These are phyloP conservation scores for Amblyjoppa proteus DNA, from an alignment of 2,888 invertebrate species.

Conservation along the genomic window DNA sequence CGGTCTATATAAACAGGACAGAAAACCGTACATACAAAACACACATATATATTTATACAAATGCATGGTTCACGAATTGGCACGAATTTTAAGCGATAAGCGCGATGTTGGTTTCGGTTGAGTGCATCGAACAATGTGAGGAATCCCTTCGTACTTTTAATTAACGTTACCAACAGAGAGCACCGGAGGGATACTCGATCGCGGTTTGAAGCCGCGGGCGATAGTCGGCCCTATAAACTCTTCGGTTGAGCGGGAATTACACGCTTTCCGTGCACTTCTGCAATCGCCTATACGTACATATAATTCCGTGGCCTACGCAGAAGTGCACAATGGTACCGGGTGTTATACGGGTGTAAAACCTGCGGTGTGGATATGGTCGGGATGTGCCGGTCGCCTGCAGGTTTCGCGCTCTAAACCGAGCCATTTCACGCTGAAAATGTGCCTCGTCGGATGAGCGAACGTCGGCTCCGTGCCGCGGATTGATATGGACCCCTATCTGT, in stretches of 20 bases:
- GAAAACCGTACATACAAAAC: neutral
- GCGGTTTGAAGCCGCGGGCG: constrained; percentile 67
- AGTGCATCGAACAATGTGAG: constrained; percentile 59
- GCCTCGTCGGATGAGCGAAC: constrained; percentile 73
- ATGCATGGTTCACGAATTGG: constrained; percentile 32
- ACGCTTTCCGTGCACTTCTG: constrained; percentile 65
- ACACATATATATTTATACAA: constrained; percentile 8
- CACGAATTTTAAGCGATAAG: constrained; percentile 45
- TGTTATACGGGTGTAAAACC: constrained; percentile 76
- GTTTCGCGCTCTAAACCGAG: constrained; percentile 51
- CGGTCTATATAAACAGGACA: neutral
- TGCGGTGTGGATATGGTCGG: constrained; percentile 61
- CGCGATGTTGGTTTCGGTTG: constrained; percentile 58
- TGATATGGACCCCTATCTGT: constrained; percentile 60
- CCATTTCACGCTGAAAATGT: constrained; percentile 77
- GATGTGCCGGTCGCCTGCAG: neutral
- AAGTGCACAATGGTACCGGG: neutral
- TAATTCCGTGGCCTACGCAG: neutral
- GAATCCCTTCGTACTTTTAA: constrained; percentile 76
- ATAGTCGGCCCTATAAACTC: constrained; percentile 79
- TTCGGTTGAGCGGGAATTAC: constrained; percentile 76
- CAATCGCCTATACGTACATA: neutral
- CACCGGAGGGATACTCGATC: constrained; percentile 69
- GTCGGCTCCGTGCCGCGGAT: constrained; percentile 49
- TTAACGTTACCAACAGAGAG: constrained; percentile 73